Conservation (phyloP, 2,888 invertebrate species). For the Pseudoips prasinana region DNA sequence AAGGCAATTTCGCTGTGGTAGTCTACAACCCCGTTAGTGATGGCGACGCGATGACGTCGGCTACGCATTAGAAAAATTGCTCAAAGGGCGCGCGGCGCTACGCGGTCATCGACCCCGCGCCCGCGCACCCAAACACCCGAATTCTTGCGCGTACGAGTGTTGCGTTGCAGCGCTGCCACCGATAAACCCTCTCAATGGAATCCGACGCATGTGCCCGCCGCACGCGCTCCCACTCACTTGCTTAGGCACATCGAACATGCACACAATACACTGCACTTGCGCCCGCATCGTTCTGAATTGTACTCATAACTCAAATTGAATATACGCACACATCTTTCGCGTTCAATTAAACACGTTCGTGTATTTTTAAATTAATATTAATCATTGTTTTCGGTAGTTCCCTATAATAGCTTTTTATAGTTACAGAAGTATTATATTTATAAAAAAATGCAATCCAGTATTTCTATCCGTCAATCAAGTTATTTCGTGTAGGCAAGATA, state of each 20-base stretch:
- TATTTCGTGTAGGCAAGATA: too few relatives aligned
- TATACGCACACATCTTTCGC: constrained; percentile 13
- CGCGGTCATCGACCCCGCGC: constrained; percentile 51
- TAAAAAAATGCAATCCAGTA: too few relatives aligned
- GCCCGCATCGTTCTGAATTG: constrained; percentile 26
- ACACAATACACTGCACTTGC: constrained; percentile 22
- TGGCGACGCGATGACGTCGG: constrained; percentile 3
- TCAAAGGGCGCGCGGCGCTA: constrained; percentile 54
- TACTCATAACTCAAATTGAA: constrained; percentile 20
- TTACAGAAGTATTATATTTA: too few relatives aligned
- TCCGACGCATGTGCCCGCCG: constrained; percentile 49
- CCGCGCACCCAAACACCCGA: constrained; percentile 59
- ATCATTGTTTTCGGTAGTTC: too few relatives aligned
- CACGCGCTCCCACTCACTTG: constrained; percentile 42
- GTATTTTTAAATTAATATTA: too few relatives aligned
- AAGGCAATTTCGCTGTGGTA: too few relatives aligned
- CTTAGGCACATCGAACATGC: constrained; percentile 17
- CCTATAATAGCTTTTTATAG: too few relatives aligned
- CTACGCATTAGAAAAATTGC: constrained; percentile 48
- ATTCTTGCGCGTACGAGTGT: constrained; percentile 69
- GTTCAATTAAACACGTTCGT: constrained; percentile 9
- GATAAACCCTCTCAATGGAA: constrained; percentile 59
- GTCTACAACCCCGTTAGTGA: too few relatives aligned
- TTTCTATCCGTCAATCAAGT: too few relatives aligned
- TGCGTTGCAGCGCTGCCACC: constrained; percentile 37